Conservation (phyloP, 2,113 vertebrate species). For the Henicopernis longicauda region DNA sequence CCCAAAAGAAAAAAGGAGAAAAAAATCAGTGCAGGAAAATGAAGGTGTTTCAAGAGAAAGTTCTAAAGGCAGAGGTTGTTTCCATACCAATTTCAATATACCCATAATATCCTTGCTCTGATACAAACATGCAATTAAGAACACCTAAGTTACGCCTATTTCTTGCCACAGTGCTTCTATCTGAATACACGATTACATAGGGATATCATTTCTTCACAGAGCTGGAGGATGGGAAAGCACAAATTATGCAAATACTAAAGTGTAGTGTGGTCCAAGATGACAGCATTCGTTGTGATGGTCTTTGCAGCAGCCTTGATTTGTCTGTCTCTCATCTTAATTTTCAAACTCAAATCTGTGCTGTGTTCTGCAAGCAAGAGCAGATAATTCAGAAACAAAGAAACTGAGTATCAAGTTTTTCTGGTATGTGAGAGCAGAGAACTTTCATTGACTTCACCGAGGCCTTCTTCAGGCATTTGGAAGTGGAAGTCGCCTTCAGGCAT, state of each 20-base stretch:
- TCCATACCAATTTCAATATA: not conserved
- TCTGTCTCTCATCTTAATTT: not conserved
- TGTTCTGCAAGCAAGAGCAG: not conserved
- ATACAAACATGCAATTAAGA: not conserved
- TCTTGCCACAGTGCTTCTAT: not conserved
- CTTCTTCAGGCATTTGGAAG: not conserved
- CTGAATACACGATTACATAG: not conserved
- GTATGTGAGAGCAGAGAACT: not conserved
- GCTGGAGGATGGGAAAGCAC: not conserved
- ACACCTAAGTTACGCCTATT: not conserved
- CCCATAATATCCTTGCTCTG: not conserved
- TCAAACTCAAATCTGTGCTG: not conserved
- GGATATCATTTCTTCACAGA: not conserved
- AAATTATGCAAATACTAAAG: not conserved
- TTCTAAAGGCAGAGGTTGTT: not conserved
- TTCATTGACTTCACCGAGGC: not conserved
- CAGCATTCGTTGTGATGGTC: not conserved
- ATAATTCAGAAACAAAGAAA: not conserved
- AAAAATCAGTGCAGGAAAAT: not conserved
- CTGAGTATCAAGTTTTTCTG: not conserved
- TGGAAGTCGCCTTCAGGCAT: conserved; percentile 1
- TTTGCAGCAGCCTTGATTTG: not conserved
- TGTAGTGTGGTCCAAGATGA: not conserved
- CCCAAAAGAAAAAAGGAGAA: not conserved
- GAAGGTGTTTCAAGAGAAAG: not conserved